Evolutionary conservation across 2,888 invertebrate species (phyloP), one percentile per base, ranked within the genome.

Genomic region (Rhogogaster chlorosoma): DNA sequence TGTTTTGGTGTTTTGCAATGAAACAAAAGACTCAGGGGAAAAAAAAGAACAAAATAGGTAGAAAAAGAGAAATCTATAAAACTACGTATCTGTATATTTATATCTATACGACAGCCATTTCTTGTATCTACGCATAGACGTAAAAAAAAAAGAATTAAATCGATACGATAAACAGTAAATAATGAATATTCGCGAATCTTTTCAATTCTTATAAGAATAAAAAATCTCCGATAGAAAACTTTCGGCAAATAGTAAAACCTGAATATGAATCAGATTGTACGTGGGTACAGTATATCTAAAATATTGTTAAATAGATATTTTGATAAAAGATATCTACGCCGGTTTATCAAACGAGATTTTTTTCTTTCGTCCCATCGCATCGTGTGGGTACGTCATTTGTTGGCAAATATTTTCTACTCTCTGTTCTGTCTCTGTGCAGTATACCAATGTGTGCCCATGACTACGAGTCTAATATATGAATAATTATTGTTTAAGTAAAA

Each of bases 371-470:
- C 26, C 22, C 6, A 5, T 49, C 10, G 10, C 6, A 64, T 61
- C 61, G 61, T 29, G 18, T 4, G 64, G 5, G 6, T 32, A 32
- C 67, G 67, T 67, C 29, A 67, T 67, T 32, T 26, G 67, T 67
- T 67, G 32, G 67, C 67, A 67, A 67, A 67, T 67, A 67, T 67
- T 67, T 67, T 67, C 67, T 67, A 29, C 61, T 61, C 26, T 53
- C 53, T n/a, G 53, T 53, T 53, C 61, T 22, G 26, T n/a, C n/a
- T n/a, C n/a, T n/a, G n/a, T n/a, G 61, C 2, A 61, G 26, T 61
- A 53, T 53, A 53, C 2, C 4, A 22, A 61, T 26, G 61, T 61
- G 26, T 61, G 26, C 12, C 10, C 61, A 61, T 61, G 61, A 61
- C 61, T 61, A 3, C 22, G 26, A 26, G 22, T 61, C 61, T 26